phyloP scores from a whole-genome alignment of 2,113 vertebrate species.

The Peromyscus polionotus region DNA sequence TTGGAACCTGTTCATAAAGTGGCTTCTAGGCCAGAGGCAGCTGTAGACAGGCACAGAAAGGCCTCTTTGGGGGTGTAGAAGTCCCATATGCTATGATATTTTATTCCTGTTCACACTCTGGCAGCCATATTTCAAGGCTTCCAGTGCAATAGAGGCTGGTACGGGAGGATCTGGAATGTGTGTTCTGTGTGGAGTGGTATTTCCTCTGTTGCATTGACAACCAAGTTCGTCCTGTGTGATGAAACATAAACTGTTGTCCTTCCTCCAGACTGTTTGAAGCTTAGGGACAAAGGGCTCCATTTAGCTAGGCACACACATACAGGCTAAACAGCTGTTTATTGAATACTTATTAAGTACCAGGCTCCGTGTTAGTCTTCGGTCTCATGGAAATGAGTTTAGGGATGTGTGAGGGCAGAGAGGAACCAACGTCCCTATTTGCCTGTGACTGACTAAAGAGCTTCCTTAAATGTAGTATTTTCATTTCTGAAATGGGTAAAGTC shows the following conservation, averaged over 20 bases:
- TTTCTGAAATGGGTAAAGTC: not conserved
- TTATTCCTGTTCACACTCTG: not conserved
- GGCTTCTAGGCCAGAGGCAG: not conserved
- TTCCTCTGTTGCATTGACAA: not conserved
- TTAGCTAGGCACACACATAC: no score
- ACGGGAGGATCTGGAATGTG: not conserved
- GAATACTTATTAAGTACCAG: not conserved
- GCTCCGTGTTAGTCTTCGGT: not conserved
- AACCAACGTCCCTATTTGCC: not conserved
- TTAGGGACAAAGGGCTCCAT: not conserved
- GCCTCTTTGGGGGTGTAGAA: not conserved
- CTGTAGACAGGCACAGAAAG: not conserved
- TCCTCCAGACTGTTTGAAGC: not conserved
- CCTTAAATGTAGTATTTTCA: not conserved
- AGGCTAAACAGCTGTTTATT: not conserved
- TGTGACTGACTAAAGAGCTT: not conserved
- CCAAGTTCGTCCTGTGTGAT: not conserved
- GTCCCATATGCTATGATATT: not conserved
- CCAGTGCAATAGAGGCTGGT: rapidly evolving
- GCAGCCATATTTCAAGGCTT: not conserved
- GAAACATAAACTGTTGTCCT: not conserved
- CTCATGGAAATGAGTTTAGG: not conserved
- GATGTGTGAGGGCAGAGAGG: not conserved
- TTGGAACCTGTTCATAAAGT: not conserved
- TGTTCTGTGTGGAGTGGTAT: rapidly evolving